Evolutionary conservation across 1,140 invertebrate genomes (phyloP).

Genomic region (Cyclargus thomasi): DNA sequence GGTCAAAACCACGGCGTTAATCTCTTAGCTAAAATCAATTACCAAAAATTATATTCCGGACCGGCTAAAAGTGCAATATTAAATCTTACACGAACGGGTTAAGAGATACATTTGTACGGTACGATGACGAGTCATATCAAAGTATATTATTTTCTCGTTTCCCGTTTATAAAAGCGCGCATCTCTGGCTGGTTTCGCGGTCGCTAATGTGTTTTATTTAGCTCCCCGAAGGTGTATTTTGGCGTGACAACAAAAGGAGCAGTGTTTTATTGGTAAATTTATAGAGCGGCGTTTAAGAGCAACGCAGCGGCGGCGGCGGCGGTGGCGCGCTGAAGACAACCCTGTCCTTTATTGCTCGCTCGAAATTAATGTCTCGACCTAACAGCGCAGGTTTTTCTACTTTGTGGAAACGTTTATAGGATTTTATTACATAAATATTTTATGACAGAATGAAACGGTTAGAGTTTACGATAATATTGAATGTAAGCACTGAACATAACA

Average conservation of each 20-base stretch:
- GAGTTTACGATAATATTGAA: background rate
- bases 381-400: constrained; percentile 60
- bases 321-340: constrained; percentile 55
- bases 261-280: constrained; percentile 68
- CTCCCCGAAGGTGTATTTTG: constrained; percentile 51
- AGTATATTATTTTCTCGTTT: constrained; percentile 63
- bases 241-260: constrained; percentile 27
- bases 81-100: constrained; percentile 36
- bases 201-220: constrained; percentile 36
- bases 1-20: constrained; percentile 62
- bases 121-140: constrained; percentile 50
- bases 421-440: constrained; percentile 69
- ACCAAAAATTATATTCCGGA: constrained; percentile 63
- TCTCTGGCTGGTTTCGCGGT: constrained; percentile 33
- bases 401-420: constrained; percentile 61
- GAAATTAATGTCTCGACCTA: constrained; percentile 71
- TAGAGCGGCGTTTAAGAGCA: constrained; percentile 61
- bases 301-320: constrained; percentile 36
- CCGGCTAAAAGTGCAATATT: constrained; percentile 28
- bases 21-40: constrained; percentile 66
- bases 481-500: background rate
- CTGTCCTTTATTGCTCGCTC: constrained; percentile 69
- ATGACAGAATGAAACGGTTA: constrained; percentile 45
- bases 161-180: constrained; percentile 50
- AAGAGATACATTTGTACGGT: constrained; percentile 41